These are phyloP conservation scores for Daubentonia madagascariensis DNA, from an alignment of 2,113 vertebrate species.

Conservation along the genomic window DNA sequence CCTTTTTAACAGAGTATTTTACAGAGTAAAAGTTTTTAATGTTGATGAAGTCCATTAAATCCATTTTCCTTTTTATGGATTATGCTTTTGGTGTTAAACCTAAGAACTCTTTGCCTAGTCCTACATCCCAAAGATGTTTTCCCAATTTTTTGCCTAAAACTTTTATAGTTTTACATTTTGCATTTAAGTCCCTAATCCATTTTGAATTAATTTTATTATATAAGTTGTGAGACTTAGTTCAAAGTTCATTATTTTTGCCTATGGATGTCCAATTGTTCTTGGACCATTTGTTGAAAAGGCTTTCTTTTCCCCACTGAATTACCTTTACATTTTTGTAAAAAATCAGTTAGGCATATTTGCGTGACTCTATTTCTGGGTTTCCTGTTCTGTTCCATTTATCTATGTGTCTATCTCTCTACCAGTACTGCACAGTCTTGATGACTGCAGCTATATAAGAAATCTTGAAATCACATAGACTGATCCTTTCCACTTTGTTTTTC, in stretches of 20 bases:
- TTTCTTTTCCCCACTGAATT: background rate
- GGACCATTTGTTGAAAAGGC: background rate
- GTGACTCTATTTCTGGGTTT: background rate
- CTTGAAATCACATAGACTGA: background rate
- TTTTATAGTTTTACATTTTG: background rate
- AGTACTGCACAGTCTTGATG: background rate
- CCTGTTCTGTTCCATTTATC: background rate
- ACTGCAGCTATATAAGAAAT: background rate
- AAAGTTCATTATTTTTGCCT: background rate
- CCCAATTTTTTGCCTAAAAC: background rate
- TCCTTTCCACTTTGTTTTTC: background rate
- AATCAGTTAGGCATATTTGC: background rate
- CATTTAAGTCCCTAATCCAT: background rate
- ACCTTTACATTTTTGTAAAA: background rate
- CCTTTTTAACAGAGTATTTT: background rate
- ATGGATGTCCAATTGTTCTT: background rate
- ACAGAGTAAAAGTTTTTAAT: background rate
- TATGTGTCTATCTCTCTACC: background rate
- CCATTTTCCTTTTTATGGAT: background rate
- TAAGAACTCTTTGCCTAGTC: background rate
- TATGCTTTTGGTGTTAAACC: background rate
- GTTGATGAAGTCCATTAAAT: background rate
- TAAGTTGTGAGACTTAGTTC: constrained; percentile 3
- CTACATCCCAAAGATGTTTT: background rate
- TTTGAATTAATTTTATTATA: constrained; percentile 4